phyloP scores from a whole-genome alignment of 2,113 vertebrate genomes.

The Halichoerus grypus region DNA sequence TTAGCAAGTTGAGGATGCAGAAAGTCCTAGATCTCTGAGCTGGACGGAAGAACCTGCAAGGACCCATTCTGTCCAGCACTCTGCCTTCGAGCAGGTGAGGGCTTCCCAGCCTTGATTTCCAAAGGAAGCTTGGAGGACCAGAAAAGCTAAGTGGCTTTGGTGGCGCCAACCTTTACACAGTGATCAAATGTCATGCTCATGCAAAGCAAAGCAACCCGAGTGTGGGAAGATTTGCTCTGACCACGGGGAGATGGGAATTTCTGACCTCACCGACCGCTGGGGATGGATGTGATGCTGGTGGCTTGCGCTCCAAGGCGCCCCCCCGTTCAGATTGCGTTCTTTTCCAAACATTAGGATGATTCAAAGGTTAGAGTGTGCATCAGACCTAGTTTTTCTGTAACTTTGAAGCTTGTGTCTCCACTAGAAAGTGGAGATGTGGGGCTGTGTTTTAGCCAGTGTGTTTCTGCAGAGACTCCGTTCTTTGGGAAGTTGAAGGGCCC shows the following conservation, averaged over 20 bases:
- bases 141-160: not conserved
- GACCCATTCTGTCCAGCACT: not conserved
- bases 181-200: not conserved
- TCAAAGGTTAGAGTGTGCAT: not conserved
- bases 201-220: not conserved
- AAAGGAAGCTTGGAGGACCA: not conserved
- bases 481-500: not conserved
- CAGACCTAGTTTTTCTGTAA: not conserved
- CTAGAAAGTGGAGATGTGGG: not conserved
- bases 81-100: not conserved
- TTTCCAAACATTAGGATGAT: not conserved
- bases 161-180: not conserved
- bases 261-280: too few relatives aligned
- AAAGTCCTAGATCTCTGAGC: not conserved
- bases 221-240: not conserved
- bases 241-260: not conserved
- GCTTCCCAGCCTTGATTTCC: not conserved
- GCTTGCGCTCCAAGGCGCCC: rapidly evolving
- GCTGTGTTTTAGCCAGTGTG: rapidly evolving
- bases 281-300: rapidly evolving
- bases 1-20: too few relatives aligned
- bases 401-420: not conserved
- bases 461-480: not conserved
- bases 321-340: not conserved
- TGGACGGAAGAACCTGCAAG: not conserved